Conservation (phyloP, 2,113 vertebrate genomes). For the Xenotilapia flavipinnis region DNA sequence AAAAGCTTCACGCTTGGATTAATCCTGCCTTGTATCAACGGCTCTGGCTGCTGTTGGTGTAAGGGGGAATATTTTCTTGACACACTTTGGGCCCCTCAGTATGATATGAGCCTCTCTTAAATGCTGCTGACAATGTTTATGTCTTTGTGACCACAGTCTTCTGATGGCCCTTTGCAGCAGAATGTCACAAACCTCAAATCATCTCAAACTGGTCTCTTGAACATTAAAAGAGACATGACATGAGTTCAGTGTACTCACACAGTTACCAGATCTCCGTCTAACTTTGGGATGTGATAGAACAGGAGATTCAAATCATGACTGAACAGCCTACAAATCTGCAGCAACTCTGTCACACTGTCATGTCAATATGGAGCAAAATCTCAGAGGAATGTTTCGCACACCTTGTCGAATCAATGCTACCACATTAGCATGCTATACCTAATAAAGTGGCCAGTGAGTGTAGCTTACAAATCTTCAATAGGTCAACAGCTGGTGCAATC, state of each 20-base stretch:
- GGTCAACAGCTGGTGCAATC: neutral
- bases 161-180: neutral
- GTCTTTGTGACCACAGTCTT: neutral
- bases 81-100: neutral
- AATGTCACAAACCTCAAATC: neutral
- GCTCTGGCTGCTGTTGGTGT: neutral
- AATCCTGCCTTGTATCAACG: neutral
- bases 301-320: neutral
- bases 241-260: neutral
- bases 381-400: neutral
- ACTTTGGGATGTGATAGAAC: neutral
- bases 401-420: neutral
- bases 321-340: neutral
- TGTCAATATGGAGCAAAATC: neutral
- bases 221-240: neutral
- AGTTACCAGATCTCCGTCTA: neutral
- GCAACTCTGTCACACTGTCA: neutral
- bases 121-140: neutral
- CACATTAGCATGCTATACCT: neutral
- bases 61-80: neutral
- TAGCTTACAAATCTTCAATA: neutral
- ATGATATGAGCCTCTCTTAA: neutral
- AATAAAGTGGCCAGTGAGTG: neutral
- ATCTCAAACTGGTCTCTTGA: neutral
- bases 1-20: neutral